Evolutionary conservation across 2,797 vertebrate species (phyloP).

Genomic region (Serranus cabrilla): DNA sequence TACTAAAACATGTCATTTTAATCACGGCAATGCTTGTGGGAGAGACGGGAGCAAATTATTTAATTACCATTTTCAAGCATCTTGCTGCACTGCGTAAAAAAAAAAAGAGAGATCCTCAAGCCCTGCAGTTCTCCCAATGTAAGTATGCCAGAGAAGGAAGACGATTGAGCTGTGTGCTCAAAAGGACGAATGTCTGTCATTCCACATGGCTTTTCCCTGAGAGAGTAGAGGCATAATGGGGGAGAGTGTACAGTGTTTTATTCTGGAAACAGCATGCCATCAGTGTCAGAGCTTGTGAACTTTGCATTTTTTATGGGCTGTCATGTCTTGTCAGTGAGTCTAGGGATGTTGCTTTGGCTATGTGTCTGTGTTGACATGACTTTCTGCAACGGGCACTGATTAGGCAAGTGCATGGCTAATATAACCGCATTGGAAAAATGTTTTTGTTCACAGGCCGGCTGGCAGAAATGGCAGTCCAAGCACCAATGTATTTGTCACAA

Average conservation of each 20-base stretch:
- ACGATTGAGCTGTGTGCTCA: conserved; percentile 30
- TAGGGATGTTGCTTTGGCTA: conserved; percentile 22
- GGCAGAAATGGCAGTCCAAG: conserved; percentile 79
- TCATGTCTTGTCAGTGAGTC: conserved; percentile 63
- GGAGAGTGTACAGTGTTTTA: conserved; percentile 47
- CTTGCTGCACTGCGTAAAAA: conserved; percentile 52
- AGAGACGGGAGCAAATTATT: conserved; percentile 64
- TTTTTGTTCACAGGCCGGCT: conserved; percentile 82
- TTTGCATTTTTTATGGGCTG: conserved; percentile 71
- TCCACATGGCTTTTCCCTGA: conserved; percentile 38
- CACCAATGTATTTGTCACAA: conserved; percentile 83
- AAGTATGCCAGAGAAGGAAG: conserved; percentile 33
- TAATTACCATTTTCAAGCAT: conserved; percentile 67
- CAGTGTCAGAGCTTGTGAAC: conserved; percentile 63
- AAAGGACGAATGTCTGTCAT: conserved; percentile 57
- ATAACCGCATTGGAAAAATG: conserved; percentile 77
- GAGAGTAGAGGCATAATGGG: conserved; percentile 48
- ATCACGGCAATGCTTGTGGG: conserved; percentile 66
- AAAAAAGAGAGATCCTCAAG: conserved; percentile 4
- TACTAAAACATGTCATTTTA: conserved; percentile 79
- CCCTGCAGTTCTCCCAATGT: conserved; percentile 23
- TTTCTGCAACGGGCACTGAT: conserved; percentile 62
- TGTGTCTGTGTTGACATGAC: conserved; percentile 48
- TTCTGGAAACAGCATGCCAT: conserved; percentile 50
- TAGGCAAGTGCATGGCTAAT: conserved; percentile 71